Percentiles rank a stretch among this genome's conserved stretches.
Conservation (phyloP, 2,113 vertebrate species). For the Mohoua ochrocephala region DNA sequence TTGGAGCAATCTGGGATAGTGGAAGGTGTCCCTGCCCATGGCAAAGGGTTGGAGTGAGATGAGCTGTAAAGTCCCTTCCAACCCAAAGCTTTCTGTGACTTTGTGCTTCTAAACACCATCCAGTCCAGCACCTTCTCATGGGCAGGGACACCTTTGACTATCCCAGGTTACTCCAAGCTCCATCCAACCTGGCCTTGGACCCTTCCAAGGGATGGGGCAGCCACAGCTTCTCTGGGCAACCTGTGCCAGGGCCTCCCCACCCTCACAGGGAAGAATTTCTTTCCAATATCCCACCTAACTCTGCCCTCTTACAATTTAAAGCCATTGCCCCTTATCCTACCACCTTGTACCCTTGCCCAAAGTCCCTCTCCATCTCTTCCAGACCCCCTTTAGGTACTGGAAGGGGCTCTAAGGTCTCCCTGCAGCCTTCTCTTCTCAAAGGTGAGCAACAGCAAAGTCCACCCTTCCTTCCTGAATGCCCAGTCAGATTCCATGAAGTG, state of each 20-base stretch:
- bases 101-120: neutral
- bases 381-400: neutral
- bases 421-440: neutral
- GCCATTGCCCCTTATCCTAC: neutral
- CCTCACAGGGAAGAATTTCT: neutral
- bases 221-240: neutral
- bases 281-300: neutral
- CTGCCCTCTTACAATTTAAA: neutral
- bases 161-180: neutral
- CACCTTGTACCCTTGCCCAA: neutral
- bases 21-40: neutral
- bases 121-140: neutral
- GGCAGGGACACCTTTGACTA: neutral
- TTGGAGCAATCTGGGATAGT: neutral
- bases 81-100: neutral
- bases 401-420: neutral
- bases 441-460: neutral
- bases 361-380: neutral
- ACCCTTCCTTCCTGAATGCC: neutral
- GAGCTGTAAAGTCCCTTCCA: neutral
- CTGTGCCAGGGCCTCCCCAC: neutral
- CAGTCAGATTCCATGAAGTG: rapidly evolving
- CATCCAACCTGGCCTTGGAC: neutral
- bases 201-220: neutral
- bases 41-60: no score